A percentile compares a stretch with the other conserved stretches of the same genome.
Evolutionary conservation across 2,797 vertebrate genomes (phyloP).

Genomic region (Merluccius polli): DNA sequence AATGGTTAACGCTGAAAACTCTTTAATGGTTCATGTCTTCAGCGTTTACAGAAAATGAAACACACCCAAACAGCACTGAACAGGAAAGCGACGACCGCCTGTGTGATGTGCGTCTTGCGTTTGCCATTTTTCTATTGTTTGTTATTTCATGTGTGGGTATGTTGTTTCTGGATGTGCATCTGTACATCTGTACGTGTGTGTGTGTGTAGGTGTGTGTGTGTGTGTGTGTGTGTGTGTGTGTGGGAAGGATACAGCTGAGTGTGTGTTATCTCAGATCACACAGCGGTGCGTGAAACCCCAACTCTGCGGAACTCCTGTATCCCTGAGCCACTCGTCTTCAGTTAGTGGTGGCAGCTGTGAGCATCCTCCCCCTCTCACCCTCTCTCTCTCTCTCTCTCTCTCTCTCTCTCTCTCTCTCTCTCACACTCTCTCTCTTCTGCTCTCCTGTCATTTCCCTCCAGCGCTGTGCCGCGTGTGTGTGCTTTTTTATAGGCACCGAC

Average conservation of each 20-base stretch:
- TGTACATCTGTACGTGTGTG: constrained; percentile 7
- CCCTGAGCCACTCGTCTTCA: constrained; percentile 66
- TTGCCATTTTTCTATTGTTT: not conserved
- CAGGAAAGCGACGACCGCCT: too few relatives aligned
- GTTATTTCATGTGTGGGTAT: constrained; percentile 35
- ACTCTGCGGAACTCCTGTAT: constrained; percentile 60
- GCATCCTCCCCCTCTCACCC: constrained; percentile 38
- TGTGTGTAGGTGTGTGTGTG: constrained; percentile 16
- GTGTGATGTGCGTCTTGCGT: too few relatives aligned
- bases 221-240: constrained; percentile 31
- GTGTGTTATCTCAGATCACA: constrained; percentile 64
- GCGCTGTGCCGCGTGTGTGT: constrained; percentile 19
- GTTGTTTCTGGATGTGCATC: constrained; percentile 49
- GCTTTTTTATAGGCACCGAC: constrained; percentile 48
- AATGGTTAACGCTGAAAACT: too few relatives aligned
- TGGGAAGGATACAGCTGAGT: constrained; percentile 63
- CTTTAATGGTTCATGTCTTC: too few relatives aligned
- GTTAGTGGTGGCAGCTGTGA: constrained; percentile 68
- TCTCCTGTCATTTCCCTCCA: constrained; percentile 4
- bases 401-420: too few relatives aligned
- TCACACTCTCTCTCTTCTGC: constrained; percentile 10
- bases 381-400: constrained; percentile 28
- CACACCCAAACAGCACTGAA: too few relatives aligned
- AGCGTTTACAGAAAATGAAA: too few relatives aligned
- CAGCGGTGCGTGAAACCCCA: constrained; percentile 62